Conservation (phyloP, 2,113 vertebrate species). For the Microcebus lehilahytsara region DNA sequence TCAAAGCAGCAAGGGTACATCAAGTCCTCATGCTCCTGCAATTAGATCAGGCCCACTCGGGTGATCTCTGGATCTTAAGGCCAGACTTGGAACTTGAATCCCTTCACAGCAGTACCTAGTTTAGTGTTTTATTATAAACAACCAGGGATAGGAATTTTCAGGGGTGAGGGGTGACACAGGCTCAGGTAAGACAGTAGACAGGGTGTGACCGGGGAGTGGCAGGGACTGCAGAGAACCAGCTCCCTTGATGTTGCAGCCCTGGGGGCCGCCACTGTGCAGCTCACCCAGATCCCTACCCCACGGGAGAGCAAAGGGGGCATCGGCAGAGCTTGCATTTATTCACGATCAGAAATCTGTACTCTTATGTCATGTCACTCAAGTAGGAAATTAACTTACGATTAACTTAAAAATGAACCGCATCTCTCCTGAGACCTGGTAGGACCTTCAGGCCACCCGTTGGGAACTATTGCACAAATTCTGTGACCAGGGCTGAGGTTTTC, state of each 20-base stretch:
- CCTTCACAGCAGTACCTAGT: neutral
- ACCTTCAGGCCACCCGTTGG: neutral
- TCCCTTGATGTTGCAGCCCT: neutral
- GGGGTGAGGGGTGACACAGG: neutral
- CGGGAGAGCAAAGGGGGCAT: neutral
- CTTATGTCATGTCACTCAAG: neutral
- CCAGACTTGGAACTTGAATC: neutral
- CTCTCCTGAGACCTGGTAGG: neutral
- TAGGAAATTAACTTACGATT: neutral
- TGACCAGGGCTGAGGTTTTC: neutral
- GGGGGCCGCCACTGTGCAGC: fast-evolving
- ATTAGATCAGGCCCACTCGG: neutral
- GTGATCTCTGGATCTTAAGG: neutral
- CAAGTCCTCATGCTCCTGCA: too few relatives aligned
- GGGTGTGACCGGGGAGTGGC: neutral
- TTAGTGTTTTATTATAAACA: neutral
- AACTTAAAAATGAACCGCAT: constrained; percentile 27
- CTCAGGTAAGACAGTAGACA: neutral
- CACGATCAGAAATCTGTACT: neutral
- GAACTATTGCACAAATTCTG: neutral
- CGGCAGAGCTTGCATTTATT: neutral
- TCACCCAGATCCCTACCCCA: neutral
- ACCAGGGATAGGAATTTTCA: neutral
- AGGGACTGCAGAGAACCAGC: neutral
- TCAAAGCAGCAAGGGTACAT: neutral